These are phyloP conservation scores for Xestoiulus laeticollis DNA, from an alignment of 2,888 invertebrate species.

Conservation along the genomic window DNA sequence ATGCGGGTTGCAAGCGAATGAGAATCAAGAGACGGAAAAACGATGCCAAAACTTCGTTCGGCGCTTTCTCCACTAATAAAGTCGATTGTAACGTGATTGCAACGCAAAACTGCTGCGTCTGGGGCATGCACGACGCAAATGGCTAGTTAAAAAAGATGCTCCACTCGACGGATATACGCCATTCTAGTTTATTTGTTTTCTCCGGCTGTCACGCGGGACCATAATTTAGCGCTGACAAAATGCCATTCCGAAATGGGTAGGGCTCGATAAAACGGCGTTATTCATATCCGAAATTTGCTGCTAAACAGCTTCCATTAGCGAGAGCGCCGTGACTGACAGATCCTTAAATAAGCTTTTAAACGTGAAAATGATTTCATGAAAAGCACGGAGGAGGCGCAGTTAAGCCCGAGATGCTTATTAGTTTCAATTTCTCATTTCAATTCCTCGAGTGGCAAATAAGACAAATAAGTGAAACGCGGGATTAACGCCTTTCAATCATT, in stretches of 20 bases:
- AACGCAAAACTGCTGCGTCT: no score
- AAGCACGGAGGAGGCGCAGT: not conserved
- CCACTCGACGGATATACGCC: not conserved
- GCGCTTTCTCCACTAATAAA: no score
- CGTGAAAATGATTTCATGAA: not conserved
- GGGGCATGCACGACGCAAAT: no score
- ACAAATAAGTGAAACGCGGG: not conserved
- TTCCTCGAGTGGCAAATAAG: not conserved
- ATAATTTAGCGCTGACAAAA: not conserved
- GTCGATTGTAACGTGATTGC: no score
- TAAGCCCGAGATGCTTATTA: not conserved
- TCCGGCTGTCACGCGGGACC: not conserved
- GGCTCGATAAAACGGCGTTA: not conserved
- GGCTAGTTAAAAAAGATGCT: not conserved
- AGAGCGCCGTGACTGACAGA: not conserved
- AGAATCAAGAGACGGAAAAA: no score
- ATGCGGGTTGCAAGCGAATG: no score
- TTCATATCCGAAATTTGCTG: not conserved
- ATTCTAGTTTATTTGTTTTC: not conserved
- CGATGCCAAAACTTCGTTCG: no score
- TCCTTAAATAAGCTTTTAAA: not conserved
- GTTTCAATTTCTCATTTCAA: constrained; percentile 9
- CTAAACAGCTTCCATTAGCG: constrained; percentile 9
- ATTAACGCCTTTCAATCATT: constrained; percentile 1
- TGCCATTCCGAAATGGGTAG: not conserved